phyloP scores from a whole-genome alignment of 2,888 invertebrate genomes.

The Crematogaster levior region DNA sequence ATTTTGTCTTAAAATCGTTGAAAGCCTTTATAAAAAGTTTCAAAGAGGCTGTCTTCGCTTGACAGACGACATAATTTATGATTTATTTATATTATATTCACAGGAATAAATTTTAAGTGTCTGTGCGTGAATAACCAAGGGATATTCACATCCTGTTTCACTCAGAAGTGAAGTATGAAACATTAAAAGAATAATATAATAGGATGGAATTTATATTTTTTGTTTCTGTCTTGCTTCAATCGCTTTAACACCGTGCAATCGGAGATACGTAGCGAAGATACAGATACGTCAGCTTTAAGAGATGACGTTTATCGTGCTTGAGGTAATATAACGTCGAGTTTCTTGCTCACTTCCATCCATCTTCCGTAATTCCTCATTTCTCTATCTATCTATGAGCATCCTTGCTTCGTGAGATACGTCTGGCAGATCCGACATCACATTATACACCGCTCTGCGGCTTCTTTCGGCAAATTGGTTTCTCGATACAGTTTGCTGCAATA shows the following conservation, averaged over 20 bases:
- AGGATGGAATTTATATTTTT: not conserved
- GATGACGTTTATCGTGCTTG: constrained; percentile 55
- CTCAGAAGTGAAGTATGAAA: not conserved
- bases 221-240: constrained; percentile 7
- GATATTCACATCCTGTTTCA: not conserved
- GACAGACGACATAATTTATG: not conserved
- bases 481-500: not conserved
- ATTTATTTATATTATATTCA: not conserved
- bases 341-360: constrained; percentile 55
- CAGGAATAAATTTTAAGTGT: too few species aligned
- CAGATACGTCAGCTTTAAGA: constrained; percentile 47
- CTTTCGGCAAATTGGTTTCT: constrained; percentile 49
- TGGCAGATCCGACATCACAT: constrained; percentile 43
- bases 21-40: not conserved
- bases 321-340: constrained; percentile 55
- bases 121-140: too few species aligned
- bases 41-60: not conserved
- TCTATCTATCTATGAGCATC: constrained; percentile 54
- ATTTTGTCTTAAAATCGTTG: not conserved
- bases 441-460: constrained; percentile 41
- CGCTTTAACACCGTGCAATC: constrained; percentile 32
- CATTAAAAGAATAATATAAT: not conserved
- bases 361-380: constrained; percentile 54
- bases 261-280: constrained; percentile 28
- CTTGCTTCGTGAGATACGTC: constrained; percentile 45